These are phyloP conservation scores for Acestrorhynchus altus DNA, from an alignment of 2,797 vertebrate genomes.

Conservation along the genomic window DNA sequence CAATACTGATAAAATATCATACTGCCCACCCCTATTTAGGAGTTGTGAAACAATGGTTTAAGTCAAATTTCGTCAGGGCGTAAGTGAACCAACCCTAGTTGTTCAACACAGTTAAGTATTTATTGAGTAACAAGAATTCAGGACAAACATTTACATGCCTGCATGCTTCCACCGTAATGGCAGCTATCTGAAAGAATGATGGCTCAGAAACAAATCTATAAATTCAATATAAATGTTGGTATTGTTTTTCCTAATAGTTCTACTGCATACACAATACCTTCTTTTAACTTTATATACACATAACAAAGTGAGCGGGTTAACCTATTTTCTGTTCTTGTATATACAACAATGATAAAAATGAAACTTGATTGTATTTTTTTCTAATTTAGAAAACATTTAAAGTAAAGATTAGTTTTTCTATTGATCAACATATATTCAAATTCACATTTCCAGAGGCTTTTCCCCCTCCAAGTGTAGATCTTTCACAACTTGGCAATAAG, in stretches of 20 bases:
- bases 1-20: too few species aligned
- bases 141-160: conserved; percentile 99
- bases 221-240: conserved; percentile 90
- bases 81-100: conserved; percentile 75
- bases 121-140: conserved; percentile 99
- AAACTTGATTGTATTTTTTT: conserved; percentile 85
- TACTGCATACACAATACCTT: conserved; percentile 99
- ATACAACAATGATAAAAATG: conserved; percentile 84
- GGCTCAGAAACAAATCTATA: conserved; percentile 88
- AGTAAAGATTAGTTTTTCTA: conserved; percentile 78
- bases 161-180: conserved; percentile 99
- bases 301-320: conserved; percentile 75
- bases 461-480: conserved; percentile 51
- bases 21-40: too few species aligned
- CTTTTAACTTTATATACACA: conserved; percentile 98
- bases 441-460: conserved; percentile 69
- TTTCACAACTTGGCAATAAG: conserved; percentile 56
- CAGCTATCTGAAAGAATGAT: conserved; percentile 96
- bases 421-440: conserved; percentile 75
- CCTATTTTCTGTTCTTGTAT: conserved; percentile 76
- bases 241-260: conserved; percentile 92
- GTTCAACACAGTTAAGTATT: conserved; percentile 97
- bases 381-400: conserved; percentile 86
- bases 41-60: neutral
- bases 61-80: conserved; percentile 55